A percentile compares a stretch with the other conserved stretches of the same genome.
Evolutionary conservation across 2,113 vertebrate species (phyloP).

Genomic region (Xenopus laevis): DNA sequence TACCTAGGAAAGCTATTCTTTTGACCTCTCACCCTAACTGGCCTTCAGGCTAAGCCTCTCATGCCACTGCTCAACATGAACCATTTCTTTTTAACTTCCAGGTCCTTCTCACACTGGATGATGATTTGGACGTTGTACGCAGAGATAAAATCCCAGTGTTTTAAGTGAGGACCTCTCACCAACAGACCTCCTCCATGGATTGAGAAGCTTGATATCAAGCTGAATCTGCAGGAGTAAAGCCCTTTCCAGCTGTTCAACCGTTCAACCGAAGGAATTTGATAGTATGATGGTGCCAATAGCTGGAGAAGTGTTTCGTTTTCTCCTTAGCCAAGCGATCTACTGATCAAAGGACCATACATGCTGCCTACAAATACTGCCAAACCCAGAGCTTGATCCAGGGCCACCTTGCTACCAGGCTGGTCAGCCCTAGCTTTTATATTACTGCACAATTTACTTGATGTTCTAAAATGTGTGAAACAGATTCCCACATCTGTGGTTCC

Average conservation of each 20-base stretch:
- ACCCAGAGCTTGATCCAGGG: no score
- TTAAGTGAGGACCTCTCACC: constrained; percentile 47
- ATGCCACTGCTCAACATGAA: no score
- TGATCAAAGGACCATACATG: background rate
- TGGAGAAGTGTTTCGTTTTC: background rate
- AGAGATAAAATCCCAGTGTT: constrained; percentile 76
- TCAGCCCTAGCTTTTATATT: no score
- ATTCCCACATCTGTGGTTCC: no score
- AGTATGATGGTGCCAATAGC: background rate
- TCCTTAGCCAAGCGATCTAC: background rate
- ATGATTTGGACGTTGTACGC: constrained; percentile 69
- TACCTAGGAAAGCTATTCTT: no score
- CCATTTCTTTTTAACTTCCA: constrained; percentile 42
- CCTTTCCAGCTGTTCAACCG: background rate
- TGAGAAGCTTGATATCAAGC: background rate
- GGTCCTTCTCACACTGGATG: constrained; percentile 74
- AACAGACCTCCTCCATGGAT: background rate
- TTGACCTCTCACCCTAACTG: no score
- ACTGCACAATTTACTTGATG: no score
- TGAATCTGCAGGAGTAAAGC: background rate
- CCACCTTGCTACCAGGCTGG: no score
- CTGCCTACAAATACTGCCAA: constrained; percentile 3
- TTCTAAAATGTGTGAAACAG: no score
- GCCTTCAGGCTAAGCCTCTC: no score
- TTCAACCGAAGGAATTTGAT: background rate